phyloP scores from a whole-genome alignment of 2,888 invertebrate species.

The Drosophila atripex region DNA sequence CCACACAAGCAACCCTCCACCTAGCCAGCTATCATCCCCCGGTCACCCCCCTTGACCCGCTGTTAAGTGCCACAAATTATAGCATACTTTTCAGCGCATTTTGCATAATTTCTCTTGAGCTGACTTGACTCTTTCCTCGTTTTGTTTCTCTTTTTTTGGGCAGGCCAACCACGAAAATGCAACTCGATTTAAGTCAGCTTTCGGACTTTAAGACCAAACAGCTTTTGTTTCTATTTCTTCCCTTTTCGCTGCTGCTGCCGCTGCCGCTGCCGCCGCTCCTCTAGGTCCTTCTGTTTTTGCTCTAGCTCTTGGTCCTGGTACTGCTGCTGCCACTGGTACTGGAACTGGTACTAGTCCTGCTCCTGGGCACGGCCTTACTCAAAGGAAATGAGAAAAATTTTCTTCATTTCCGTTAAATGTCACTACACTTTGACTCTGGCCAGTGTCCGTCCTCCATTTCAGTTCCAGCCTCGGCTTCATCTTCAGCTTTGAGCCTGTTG shows the following conservation, averaged over 20 bases:
- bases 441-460: slow-evolving; percentile 10
- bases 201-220: slow-evolving; percentile 27
- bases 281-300: not conserved
- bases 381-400: slow-evolving; percentile 76
- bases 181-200: slow-evolving; percentile 29
- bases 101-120: slow-evolving; percentile 51
- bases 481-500: slow-evolving; percentile 7
- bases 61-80: slow-evolving; percentile 34
- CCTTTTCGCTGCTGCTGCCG: slow-evolving; percentile 1
- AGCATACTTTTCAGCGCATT: slow-evolving; percentile 47
- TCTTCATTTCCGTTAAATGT: slow-evolving; percentile 69
- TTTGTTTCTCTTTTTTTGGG: not conserved
- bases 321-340: not conserved
- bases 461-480: not conserved
- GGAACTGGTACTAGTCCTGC: not conserved
- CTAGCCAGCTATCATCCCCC: not conserved
- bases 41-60: not conserved
- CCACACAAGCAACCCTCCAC: not conserved
- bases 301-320: slow-evolving; percentile 1
- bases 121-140: not conserved
- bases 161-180: slow-evolving; percentile 15
- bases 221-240: slow-evolving; percentile 1
- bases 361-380: slow-evolving; percentile 41
- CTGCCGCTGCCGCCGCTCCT: not conserved
- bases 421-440: slow-evolving; percentile 56